Evolutionary conservation across 2,797 vertebrate species (phyloP), one percentile per base, ranked within the genome.

Genomic region (Spea hammondii): DNA sequence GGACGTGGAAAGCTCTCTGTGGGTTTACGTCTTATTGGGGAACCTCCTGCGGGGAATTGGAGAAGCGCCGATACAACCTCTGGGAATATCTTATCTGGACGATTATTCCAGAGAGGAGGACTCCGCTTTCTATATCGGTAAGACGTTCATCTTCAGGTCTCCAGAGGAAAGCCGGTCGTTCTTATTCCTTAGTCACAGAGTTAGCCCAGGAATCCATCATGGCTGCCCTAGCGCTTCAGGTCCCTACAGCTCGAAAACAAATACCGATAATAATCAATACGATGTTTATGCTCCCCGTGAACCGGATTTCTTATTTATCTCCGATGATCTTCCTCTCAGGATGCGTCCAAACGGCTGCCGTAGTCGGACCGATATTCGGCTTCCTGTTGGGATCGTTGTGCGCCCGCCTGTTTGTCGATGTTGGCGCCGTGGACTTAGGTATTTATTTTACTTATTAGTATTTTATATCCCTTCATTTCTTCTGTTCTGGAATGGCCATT

Each of bases 311-410:
- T 32, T 0, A 32, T 32, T 32, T 32, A 32, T 3, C 32, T 32
- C 32, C 32, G 3, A 32, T 32, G 32, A 32, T 32, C 79, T 79
- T 7, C 85, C 0, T 88, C 85, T 60, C 90, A 98, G 96, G 95
- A n/a, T 97, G 94, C 57, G 92, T 98, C 66, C 96, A 97, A 86
- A 97, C 96, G 0, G 88, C 94, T n/a, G 93, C 96, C 1, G 93
- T 98, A 70, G 92, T 98, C 59, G 96, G 97, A n/a, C 96, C 97
- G 48, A 94, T 97, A 82, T 97, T 98, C 85, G 97, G 97, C 46
- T 99, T 97, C 84, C 92, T 99, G 74, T 86, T 99, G 82, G 97
- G 96, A 62, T 97, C 97, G 0, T 85, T 98, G n/a, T 98, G 96
- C 85, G 96, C 96, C 80, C 96, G 95, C 83, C 89, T 98, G 74